Conservation (phyloP, 2,797 vertebrate genomes). For the Protosalanx chinensis region DNA sequence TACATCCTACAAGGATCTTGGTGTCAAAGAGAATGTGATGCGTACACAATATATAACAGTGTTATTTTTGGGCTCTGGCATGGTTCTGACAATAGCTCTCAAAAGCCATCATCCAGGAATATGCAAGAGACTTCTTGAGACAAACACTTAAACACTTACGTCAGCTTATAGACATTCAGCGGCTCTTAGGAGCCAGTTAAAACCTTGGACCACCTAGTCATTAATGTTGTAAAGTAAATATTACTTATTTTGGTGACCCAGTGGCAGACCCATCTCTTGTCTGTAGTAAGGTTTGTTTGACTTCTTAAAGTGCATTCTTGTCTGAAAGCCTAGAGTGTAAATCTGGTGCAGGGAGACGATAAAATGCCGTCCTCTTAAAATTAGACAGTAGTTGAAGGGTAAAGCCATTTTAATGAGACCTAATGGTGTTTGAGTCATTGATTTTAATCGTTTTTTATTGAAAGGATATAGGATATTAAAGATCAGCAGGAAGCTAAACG, state of each 20-base stretch:
- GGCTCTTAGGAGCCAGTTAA: conserved; percentile 56
- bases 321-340: conserved; percentile 73
- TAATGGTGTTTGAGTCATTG: not conserved
- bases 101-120: conserved; percentile 21
- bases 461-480: not conserved
- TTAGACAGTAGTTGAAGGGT: conserved; percentile 52
- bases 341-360: conserved; percentile 62
- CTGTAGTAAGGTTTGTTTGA: conserved; percentile 67
- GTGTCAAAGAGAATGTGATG: not conserved
- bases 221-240: conserved; percentile 72
- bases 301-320: conserved; percentile 78
- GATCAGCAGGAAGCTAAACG: not conserved
- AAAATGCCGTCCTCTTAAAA: conserved; percentile 59
- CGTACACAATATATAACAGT: not conserved
- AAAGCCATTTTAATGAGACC: conserved; percentile 6
- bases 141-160: conserved; percentile 65
- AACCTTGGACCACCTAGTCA: conserved; percentile 69
- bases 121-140: conserved; percentile 60
- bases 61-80: conserved; percentile 20
- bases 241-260: conserved; percentile 77
- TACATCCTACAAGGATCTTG: not conserved
- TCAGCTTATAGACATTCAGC: conserved; percentile 60
- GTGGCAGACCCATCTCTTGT: conserved; percentile 60
- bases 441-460: conserved; percentile 5
- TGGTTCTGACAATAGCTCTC: conserved; percentile 23